Conservation (phyloP, 2,113 vertebrate genomes). For the Ciconia boyciana region DNA sequence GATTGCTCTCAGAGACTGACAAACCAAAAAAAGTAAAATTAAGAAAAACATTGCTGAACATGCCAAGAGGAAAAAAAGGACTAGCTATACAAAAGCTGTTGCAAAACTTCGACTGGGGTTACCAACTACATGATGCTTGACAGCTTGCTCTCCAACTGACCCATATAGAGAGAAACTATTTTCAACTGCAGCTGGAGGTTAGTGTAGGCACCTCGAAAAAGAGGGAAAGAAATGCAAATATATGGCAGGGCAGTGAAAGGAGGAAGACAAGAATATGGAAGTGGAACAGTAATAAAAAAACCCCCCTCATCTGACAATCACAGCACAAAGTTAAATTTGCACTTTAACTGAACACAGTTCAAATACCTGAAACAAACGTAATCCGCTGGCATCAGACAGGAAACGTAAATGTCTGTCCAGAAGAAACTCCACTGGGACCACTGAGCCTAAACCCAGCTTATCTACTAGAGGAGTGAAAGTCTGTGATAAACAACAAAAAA, state of each 20-base stretch:
- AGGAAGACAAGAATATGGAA: not conserved
- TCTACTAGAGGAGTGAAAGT: slow-evolving; percentile 89
- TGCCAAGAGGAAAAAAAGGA: not conserved
- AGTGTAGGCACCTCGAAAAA: not conserved
- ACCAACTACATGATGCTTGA: not conserved
- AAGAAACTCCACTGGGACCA: slow-evolving; percentile 94
- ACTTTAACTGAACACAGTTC: not conserved
- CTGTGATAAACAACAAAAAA: slow-evolving; percentile 56
- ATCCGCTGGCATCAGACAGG: slow-evolving; percentile 84
- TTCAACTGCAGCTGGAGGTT: not conserved
- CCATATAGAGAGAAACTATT: not conserved
- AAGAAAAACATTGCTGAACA: not conserved
- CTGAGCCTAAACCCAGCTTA: slow-evolving; percentile 88
- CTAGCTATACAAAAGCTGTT: not conserved
- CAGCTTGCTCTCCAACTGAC: not conserved
- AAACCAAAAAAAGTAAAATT: not conserved
- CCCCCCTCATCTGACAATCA: not conserved
- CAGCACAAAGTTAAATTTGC: not conserved
- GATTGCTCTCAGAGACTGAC: not conserved
- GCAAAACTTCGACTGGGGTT: not conserved
- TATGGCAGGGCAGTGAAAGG: not conserved
- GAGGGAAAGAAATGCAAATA: not conserved
- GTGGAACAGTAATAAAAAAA: not conserved
- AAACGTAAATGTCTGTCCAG: slow-evolving; percentile 87
- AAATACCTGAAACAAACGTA: slow-evolving; percentile 92